phyloP scores from a whole-genome alignment of 2,113 vertebrate species.

The Chionodraco myersi region DNA sequence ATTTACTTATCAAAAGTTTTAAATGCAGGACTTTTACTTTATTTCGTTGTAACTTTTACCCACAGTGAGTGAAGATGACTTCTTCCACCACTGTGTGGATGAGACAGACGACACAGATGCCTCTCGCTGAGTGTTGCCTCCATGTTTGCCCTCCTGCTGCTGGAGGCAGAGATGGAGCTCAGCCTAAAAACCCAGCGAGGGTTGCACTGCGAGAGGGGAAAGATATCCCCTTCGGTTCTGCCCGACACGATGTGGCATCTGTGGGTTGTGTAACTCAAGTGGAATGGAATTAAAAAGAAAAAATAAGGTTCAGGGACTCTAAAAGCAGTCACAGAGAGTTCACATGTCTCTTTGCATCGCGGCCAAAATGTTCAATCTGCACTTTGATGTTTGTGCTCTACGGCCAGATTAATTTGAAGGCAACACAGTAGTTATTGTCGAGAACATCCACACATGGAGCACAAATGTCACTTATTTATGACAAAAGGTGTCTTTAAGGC shows the following conservation, averaged over 20 bases:
- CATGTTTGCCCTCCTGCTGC: conserved; percentile 18
- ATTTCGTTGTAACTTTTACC: not conserved
- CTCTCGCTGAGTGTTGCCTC: conserved; percentile 19
- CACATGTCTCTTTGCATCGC: conserved; percentile 39
- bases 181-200: conserved; percentile 37
- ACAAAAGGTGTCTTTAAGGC: not conserved
- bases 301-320: conserved; percentile 45
- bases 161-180: conserved; percentile 34
- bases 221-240: conserved; percentile 48
- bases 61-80: not conserved
- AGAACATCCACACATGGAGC: not conserved
- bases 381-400: conserved; percentile 43
- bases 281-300: conserved; percentile 57
- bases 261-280: conserved; percentile 65
- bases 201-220: conserved; percentile 15
- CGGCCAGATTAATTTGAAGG: conserved; percentile 4
- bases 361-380: conserved; percentile 27
- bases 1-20: too few relatives aligned
- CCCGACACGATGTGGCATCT: conserved; percentile 60
- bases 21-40: too few relatives aligned
- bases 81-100: not conserved
- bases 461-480: not conserved
- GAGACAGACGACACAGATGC: conserved; percentile 35
- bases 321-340: conserved; percentile 62
- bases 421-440: not conserved